Evolutionary conservation across 2,797 vertebrate genomes (phyloP), one percentile per base, ranked within the genome.

Genomic region (Capromys pilorides): DNA sequence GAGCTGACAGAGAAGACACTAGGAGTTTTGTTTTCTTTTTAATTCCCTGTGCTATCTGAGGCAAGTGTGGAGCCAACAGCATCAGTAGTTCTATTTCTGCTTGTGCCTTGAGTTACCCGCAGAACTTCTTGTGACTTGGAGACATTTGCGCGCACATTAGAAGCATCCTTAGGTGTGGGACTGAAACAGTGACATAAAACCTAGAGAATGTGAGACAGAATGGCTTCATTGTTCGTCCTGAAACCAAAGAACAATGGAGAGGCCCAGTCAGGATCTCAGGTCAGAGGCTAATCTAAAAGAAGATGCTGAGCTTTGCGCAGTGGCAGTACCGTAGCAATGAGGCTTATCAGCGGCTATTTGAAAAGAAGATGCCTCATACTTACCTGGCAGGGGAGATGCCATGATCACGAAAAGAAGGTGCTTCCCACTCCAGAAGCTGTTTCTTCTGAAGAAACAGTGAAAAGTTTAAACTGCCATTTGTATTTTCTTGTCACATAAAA

Each of bases 401-500:
- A 45, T 45, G 45, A 45, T 45, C 45, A 45, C 33, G 90, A 49
- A 78, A 75, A 61, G 33, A 92, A 67, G 51, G 33, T 19, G 22
- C 36, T 62, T 36, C 41, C 28, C 13, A 45, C 7, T 13, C 2
- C 57, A 66, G 36, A 64, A 80, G 49, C 4, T 79, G 28, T 79
- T 54, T 19, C 49, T 33, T 51, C 45, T 33, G 4, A 10, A 71
- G 4, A 10, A 71, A 75, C 1, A 61, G 14, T n/a, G 61, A 77
- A 66, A 88, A 94, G 33, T 51, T 84, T 22, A 86, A 89, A 66
- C 21, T 64, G 51, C 66, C 49, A 49, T 49, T 61, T 87, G 22
- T 71, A 67, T 71, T 87, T 91, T 84, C 39, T 93, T 51, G 39
- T 54, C 39, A 79, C 39, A 87, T 69, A 62, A 87, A 88, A 93